Percentiles rank a stretch among this genome's conserved stretches.
Conservation (phyloP, 1,140 invertebrate genomes). For the Forficula auricularia region DNA sequence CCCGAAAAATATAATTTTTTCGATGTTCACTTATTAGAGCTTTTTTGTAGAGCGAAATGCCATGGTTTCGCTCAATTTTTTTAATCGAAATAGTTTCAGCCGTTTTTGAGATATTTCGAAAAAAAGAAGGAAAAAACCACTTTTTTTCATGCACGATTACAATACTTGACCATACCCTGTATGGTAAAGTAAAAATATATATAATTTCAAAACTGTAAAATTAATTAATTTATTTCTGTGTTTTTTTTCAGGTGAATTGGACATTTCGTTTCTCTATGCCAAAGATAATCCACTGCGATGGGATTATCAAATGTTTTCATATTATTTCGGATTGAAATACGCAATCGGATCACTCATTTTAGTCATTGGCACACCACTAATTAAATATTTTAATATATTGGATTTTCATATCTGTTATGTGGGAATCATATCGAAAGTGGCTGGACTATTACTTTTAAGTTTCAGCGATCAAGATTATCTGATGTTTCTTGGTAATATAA, state of each 20-base stretch:
- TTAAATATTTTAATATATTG: slow-evolving; percentile 8
- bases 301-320: slow-evolving; percentile 24
- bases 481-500: slow-evolving; percentile 23
- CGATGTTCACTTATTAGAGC: too few species aligned
- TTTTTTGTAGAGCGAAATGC: too few species aligned
- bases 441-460: slow-evolving; percentile 22
- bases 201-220: too few species aligned
- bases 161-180: too few species aligned
- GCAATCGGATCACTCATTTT: slow-evolving; percentile 23
- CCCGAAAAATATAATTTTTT: too few species aligned
- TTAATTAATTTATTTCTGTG: too few species aligned
- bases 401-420: slow-evolving; percentile 23
- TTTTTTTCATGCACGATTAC: too few species aligned
- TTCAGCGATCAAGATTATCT: slow-evolving; percentile 20
- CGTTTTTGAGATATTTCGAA: too few species aligned
- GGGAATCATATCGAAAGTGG: slow-evolving; percentile 24
- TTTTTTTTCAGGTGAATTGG: slow-evolving; percentile 23
- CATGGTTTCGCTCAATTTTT: too few species aligned
- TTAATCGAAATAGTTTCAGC: too few species aligned
- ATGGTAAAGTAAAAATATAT: too few species aligned
- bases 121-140: too few species aligned
- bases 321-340: slow-evolving; percentile 23
- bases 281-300: slow-evolving; percentile 23
- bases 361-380: slow-evolving; percentile 20
- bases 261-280: slow-evolving; percentile 23